Conservation (phyloP, 2,888 invertebrate species). For the Eupsilia transversa region DNA sequence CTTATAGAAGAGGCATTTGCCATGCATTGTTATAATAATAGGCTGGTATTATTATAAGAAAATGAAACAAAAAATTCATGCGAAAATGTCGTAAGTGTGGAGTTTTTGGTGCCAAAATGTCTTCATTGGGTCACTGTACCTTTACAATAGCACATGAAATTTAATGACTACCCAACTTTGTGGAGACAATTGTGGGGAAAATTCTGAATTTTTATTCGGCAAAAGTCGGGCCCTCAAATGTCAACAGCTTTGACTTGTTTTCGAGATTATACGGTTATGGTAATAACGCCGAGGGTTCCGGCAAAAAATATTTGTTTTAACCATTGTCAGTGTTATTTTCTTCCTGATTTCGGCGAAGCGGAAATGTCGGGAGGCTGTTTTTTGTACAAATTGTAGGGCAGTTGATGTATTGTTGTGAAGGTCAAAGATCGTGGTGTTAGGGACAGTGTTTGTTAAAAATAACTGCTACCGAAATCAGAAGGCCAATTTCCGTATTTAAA, state of each 20-base stretch:
- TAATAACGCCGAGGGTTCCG: conserved; percentile 49
- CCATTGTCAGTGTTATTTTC: conserved; percentile 54
- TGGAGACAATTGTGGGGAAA: conserved; percentile 62
- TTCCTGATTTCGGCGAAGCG: conserved; percentile 36
- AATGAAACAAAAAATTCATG: conserved; percentile 32
- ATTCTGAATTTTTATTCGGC: conserved; percentile 73
- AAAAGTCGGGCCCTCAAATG: conserved; percentile 66
- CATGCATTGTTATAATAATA: too few species aligned
- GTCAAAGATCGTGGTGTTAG: not conserved
- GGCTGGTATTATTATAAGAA: not conserved
- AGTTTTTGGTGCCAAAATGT: conserved; percentile 35
- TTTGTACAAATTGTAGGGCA: conserved; percentile 36
- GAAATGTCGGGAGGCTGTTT: conserved; percentile 28
- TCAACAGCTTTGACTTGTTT: conserved; percentile 63
- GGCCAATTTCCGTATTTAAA: not conserved
- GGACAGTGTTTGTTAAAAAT: not conserved
- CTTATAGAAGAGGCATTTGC: not conserved
- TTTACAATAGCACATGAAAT: conserved; percentile 62
- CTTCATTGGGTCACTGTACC: conserved; percentile 38
- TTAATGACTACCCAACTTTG: conserved; percentile 67
- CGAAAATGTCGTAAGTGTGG: conserved; percentile 4
- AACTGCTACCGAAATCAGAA: not conserved
- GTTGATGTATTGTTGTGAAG: conserved; percentile 28
- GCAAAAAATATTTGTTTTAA: conserved; percentile 60
- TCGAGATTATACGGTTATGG: conserved; percentile 58